Evolutionary conservation across 2,888 invertebrate genomes (phyloP), one percentile per base, ranked within the genome.

Genomic region (Strigamia transsilvanica): DNA sequence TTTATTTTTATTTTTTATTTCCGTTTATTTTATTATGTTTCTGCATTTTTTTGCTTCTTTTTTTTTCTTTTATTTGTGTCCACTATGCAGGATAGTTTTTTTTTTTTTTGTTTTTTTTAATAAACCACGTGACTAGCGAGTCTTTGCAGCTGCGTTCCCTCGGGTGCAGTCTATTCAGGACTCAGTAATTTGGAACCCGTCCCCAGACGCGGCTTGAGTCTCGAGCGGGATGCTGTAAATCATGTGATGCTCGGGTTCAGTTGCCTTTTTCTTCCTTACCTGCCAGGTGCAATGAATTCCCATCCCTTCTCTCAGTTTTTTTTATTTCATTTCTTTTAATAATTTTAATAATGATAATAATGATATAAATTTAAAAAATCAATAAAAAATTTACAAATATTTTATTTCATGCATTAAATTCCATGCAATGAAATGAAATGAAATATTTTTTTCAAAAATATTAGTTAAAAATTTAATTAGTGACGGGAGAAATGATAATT

Each of bases 111-210:
- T 42, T 42, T 42, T 46, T 13, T n/a, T 13, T 13, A n/a, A 46
- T 13, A 46, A n/a, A n/a, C n/a, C 46, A 46, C 46, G 46, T 46
- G 46, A 46, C 46, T 15, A 46, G 46, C 46, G 46, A 46, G 46
- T 46, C 46, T 46, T 46, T 46, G 46, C 13, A 46, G 46, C 46
- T 46, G 46, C 15, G 46, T 46, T 46, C 46, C 46, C 46, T 13
- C 15, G 46, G 46, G 46, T 46, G 46, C 46, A 46, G 46, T 46
- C 46, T 46, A 46, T 46, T 46, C 46, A 46, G 46, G 46, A 46
- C 46, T 46, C 46, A 13, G 46, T 46, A 46, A 46, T 46, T 46
- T 46, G 46, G 46, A 46, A 46, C 46, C 46, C 46, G 46, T 46
- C 46, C 46, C 46, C 15, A 46, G 46, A 46, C 46, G 46, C 46